Conservation (phyloP, 2,113 vertebrate genomes). For the Otis tarda region DNA sequence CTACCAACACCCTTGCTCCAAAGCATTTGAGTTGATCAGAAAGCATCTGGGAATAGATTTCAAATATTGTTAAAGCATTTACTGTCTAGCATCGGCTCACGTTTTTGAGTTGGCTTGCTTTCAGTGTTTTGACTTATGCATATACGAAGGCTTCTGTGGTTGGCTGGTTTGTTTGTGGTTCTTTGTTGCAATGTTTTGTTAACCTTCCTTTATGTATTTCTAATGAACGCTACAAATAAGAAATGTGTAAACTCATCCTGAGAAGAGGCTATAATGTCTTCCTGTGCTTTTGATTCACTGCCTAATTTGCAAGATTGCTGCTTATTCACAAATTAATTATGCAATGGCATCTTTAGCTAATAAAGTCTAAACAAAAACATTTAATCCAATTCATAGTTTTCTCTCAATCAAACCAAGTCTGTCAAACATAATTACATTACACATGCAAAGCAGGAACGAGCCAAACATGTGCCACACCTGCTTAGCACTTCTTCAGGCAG, state of each 20-base stretch:
- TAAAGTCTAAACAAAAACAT: slow-evolving; percentile 80
- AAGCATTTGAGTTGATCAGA: background rate
- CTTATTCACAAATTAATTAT: slow-evolving; percentile 77
- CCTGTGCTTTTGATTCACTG: slow-evolving; percentile 58
- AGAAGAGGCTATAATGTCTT: slow-evolving; percentile 43
- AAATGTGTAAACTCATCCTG: slow-evolving; percentile 44
- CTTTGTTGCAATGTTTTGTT: slow-evolving; percentile 46
- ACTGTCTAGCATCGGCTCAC: background rate
- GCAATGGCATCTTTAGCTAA: slow-evolving; percentile 75
- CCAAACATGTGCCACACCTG: slow-evolving; percentile 73
- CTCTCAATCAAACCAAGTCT: slow-evolving; percentile 68
- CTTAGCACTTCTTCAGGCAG: slow-evolving; percentile 69
- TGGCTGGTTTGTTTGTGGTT: slow-evolving; percentile 36
- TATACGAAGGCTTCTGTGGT: slow-evolving; percentile 26
- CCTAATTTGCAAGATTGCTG: slow-evolving; percentile 69
- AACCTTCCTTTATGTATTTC: slow-evolving; percentile 42
- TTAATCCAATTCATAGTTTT: slow-evolving; percentile 75
- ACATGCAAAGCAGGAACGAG: slow-evolving; percentile 74
- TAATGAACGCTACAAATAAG: slow-evolving; percentile 56
- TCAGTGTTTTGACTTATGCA: slow-evolving; percentile 33
- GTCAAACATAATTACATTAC: slow-evolving; percentile 79
- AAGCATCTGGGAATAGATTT: background rate
- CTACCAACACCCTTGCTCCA: background rate
- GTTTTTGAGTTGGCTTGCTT: background rate
- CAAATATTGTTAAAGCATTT: background rate